A percentile compares a stretch with the other conserved stretches of the same genome.
Conservation (phyloP, 2,113 vertebrate species). For the Cervus canadensis region DNA sequence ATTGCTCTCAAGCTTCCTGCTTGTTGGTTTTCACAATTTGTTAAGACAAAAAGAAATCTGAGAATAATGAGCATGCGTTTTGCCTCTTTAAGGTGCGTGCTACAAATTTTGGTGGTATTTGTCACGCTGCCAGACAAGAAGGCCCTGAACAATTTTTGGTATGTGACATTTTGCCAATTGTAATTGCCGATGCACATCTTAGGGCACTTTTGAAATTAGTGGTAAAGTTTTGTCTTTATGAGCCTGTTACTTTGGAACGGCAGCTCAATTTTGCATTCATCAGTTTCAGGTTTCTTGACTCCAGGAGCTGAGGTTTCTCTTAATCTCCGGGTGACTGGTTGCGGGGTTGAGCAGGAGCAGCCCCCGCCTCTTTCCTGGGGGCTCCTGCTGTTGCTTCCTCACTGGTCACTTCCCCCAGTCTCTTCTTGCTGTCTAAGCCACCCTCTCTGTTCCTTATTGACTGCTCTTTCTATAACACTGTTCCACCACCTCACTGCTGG, state of each 20-base stretch:
- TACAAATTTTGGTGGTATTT: constrained; percentile 92
- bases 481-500: neutral
- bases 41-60: constrained; percentile 26
- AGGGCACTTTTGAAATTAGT: neutral
- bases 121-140: constrained; percentile 92
- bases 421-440: neutral
- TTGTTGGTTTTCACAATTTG: neutral
- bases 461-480: neutral
- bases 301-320: neutral
- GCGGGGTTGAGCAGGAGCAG: neutral
- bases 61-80: constrained; percentile 26
- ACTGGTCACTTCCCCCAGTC: neutral
- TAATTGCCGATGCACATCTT: neutral
- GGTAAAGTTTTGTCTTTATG: neutral
- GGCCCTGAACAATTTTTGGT: constrained; percentile 93
- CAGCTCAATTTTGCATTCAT: neutral
- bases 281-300: neutral
- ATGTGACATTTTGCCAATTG: constrained; percentile 60
- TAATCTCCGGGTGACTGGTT: neutral
- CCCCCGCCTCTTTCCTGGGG: neutral
- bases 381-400: neutral
- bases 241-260: neutral
- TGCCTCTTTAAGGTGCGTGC: constrained; percentile 86
- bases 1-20: neutral
- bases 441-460: neutral